Evolutionary conservation across 2,888 invertebrate species (phyloP).

Genomic region (Desoria tigrina): DNA sequence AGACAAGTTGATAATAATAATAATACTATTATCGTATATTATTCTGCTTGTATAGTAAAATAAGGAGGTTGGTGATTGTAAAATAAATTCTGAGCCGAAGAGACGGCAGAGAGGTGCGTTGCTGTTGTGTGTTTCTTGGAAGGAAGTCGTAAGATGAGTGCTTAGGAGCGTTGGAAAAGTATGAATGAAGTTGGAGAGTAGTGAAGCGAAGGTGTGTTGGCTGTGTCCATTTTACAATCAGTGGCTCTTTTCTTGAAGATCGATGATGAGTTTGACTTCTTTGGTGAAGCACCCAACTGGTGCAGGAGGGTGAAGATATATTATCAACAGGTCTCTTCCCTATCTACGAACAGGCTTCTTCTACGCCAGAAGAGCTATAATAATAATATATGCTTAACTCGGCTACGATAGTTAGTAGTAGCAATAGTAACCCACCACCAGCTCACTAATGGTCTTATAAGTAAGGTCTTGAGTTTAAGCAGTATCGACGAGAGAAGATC

Average conservation of each 20-base stretch:
- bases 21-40: too few species aligned
- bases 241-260: constrained; percentile 20
- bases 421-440: not conserved
- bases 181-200: constrained; percentile 14
- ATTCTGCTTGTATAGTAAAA: too few species aligned
- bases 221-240: constrained; percentile 26
- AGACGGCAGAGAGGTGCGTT: too few species aligned
- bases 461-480: too few species aligned
- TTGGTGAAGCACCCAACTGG: constrained; percentile 21
- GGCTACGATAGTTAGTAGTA: not conserved
- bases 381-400: not conserved
- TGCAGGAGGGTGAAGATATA: constrained; percentile 1
- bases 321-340: too few species aligned
- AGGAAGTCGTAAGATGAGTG: constrained; percentile 23
- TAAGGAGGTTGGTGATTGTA: too few species aligned
- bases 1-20: too few species aligned
- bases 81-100: too few species aligned
- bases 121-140: constrained; percentile 6
- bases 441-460: not conserved
- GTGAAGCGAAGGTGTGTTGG: constrained; percentile 30
- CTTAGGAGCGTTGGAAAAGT: constrained; percentile 19
- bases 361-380: not conserved
- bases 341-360: too few species aligned
- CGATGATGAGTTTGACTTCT: constrained; percentile 23
- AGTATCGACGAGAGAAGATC: too few species aligned